Percentiles rank a stretch among this genome's conserved stretches.
Evolutionary conservation across 53 echinoderm and acorn worm genomes (phyloP).

Genomic region (Holothuria leucospilota): DNA sequence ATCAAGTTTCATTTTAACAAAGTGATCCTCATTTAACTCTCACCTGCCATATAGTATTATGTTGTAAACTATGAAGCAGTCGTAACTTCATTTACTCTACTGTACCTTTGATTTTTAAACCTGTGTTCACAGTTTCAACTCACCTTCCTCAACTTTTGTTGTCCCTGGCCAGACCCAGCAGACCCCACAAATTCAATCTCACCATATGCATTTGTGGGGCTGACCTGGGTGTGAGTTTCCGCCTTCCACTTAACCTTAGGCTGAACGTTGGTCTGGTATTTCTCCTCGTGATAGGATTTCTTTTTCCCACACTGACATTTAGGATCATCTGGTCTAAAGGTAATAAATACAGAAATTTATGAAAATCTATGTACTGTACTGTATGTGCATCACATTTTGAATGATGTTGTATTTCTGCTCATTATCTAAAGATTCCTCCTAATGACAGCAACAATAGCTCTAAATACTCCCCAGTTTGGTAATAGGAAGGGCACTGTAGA

Average conservation of each 20-base stretch:
- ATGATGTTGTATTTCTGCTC: no score
- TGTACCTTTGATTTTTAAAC: not conserved
- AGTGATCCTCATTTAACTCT: no score
- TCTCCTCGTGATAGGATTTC: conserved; percentile 69
- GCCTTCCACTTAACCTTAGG: conserved; percentile 73
- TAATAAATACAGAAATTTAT: no score
- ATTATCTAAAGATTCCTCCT: no score
- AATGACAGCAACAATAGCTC: no score
- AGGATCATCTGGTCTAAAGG: conserved; percentile 78
- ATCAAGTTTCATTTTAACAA: no score
- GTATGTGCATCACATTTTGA: no score
- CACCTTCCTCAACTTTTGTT: conserved; percentile 80
- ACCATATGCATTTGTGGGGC: conserved; percentile 91
- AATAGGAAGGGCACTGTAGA: no score
- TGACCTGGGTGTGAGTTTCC: conserved; percentile 85
- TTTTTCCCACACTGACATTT: conserved; percentile 88
- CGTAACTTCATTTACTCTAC: not conserved
- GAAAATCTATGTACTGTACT: no score
- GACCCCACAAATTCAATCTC: conserved; percentile 98
- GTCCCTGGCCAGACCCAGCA: conserved; percentile 77
- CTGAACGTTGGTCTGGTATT: conserved; percentile 71
- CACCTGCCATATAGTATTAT: no score
- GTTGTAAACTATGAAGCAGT: not conserved
- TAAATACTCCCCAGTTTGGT: no score
- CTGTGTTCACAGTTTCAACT: not conserved